Conservation (phyloP, 2,888 invertebrate genomes). For the Ditula angustiorana region DNA sequence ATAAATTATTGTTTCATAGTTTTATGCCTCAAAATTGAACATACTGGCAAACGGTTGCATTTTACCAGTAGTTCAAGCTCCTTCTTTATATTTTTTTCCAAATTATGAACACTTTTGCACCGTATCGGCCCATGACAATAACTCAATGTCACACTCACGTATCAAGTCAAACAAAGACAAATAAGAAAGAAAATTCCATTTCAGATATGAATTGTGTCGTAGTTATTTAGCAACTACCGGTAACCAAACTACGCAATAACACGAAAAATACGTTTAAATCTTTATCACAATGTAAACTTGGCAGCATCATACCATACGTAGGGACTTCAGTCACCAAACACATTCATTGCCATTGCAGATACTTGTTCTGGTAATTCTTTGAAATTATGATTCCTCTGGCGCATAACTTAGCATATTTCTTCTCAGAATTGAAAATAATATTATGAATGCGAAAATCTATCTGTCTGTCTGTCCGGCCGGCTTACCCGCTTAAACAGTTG, state of each 20-base stretch:
- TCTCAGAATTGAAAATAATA: too few relatives aligned
- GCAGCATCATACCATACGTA: slow-evolving; percentile 23
- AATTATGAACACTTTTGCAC: too few relatives aligned
- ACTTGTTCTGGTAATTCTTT: background rate
- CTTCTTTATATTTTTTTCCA: too few relatives aligned
- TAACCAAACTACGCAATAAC: slow-evolving; percentile 29
- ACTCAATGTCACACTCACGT: background rate
- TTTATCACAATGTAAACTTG: slow-evolving; percentile 32
- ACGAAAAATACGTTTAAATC: slow-evolving; percentile 26
- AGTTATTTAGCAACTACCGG: slow-evolving; percentile 5
- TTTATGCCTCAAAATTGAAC: too few relatives aligned
- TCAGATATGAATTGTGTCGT: background rate
- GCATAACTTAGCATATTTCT: too few relatives aligned
- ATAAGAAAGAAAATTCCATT: slow-evolving; percentile 1
- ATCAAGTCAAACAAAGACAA: background rate
- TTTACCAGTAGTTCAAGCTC: too few relatives aligned
- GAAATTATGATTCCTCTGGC: too few relatives aligned
- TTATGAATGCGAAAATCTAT: too few relatives aligned
- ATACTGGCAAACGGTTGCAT: too few relatives aligned
- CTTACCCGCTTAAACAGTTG: too few relatives aligned
- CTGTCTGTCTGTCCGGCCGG: too few relatives aligned
- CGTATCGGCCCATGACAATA: background rate
- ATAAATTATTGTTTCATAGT: too few relatives aligned
- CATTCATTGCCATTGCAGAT: slow-evolving; percentile 11
- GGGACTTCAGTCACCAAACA: slow-evolving; percentile 16